Evolutionary conservation across 1,140 invertebrate genomes (phyloP).

Genomic region (Formica selysi): DNA sequence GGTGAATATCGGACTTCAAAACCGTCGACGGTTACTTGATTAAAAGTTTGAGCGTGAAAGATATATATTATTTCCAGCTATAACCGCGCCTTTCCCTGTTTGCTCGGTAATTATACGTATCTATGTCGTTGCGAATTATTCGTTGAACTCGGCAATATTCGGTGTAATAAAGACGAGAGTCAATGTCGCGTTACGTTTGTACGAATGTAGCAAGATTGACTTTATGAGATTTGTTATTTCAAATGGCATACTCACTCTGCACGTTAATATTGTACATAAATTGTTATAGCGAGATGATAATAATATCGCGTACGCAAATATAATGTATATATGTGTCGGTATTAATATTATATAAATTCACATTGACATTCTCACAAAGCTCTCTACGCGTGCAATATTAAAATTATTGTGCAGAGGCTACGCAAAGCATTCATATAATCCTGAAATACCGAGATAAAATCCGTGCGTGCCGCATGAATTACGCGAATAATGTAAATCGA

Average conservation of each 20-base stretch:
- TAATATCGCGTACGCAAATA: neutral
- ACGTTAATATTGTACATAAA: conserved; percentile 13
- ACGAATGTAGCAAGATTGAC: neutral
- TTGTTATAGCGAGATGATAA: conserved; percentile 10
- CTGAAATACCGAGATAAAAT: conserved; percentile 25
- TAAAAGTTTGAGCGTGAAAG: conserved; percentile 37
- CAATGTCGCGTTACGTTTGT: neutral
- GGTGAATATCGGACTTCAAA: conserved; percentile 21
- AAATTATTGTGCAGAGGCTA: conserved; percentile 14
- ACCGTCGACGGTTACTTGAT: conserved; percentile 52
- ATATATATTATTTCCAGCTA: conserved; percentile 31
- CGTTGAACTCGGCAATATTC: neutral
- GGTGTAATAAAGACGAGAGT: conserved; percentile 18
- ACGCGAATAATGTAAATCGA: neutral
- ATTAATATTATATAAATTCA: conserved; percentile 39
- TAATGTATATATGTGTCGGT: neutral
- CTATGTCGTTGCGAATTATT: conserved; percentile 16
- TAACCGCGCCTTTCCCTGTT: neutral
- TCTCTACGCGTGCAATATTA: conserved; percentile 5
- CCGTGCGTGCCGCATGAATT: neutral
- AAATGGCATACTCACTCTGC: neutral
- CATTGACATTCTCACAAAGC: conserved; percentile 6
- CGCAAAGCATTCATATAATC: conserved; percentile 11
- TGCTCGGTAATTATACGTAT: conserved; percentile 6
- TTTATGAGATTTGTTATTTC: conserved; percentile 25